A percentile compares a stretch with the other conserved stretches of the same genome.
Evolutionary conservation across 2,888 invertebrate genomes (phyloP).

Genomic region (Elysia crispata): DNA sequence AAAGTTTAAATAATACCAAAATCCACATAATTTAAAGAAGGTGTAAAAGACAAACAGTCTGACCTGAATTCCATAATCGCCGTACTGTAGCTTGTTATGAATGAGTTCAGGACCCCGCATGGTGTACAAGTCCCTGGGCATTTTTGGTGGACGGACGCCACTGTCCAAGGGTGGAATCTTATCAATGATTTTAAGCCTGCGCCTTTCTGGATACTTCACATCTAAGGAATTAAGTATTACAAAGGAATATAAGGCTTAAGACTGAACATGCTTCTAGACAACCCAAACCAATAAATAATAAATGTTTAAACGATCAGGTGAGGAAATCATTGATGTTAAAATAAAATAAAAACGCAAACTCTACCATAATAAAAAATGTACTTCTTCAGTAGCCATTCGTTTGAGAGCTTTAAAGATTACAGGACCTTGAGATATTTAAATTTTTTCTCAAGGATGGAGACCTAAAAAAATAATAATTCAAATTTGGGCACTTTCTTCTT

Average conservation of each 20-base stretch:
- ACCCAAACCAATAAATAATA: not conserved
- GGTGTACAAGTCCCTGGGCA: slow-evolving; percentile 88
- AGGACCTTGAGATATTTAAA: too few relatives aligned
- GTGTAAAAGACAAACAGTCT: not conserved
- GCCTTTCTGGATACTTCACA: slow-evolving; percentile 70
- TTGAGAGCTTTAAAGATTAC: too few relatives aligned
- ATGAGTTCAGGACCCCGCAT: slow-evolving; percentile 93
- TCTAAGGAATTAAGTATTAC: slow-evolving; percentile 58
- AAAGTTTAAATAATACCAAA: too few relatives aligned
- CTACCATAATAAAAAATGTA: too few relatives aligned
- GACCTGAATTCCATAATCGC: slow-evolving; percentile 95
- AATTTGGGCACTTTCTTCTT: too few relatives aligned
- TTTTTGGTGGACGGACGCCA: slow-evolving; percentile 86
- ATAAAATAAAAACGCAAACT: too few relatives aligned
- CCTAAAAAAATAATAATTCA: too few relatives aligned
- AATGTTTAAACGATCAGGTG: too few relatives aligned
- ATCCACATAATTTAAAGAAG: too few relatives aligned
- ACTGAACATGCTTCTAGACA: not conserved
- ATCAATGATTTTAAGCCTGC: slow-evolving; percentile 82
- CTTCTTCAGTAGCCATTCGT: too few relatives aligned
- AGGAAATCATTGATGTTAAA: too few relatives aligned
- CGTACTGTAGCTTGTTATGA: slow-evolving; percentile 90
- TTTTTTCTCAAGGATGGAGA: too few relatives aligned
- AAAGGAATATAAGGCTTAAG: not conserved
- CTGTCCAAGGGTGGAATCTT: slow-evolving; percentile 81